These are phyloP conservation scores for Drosophila melanica DNA, from an alignment of 1,140 invertebrate genomes.

Conservation along the genomic window DNA sequence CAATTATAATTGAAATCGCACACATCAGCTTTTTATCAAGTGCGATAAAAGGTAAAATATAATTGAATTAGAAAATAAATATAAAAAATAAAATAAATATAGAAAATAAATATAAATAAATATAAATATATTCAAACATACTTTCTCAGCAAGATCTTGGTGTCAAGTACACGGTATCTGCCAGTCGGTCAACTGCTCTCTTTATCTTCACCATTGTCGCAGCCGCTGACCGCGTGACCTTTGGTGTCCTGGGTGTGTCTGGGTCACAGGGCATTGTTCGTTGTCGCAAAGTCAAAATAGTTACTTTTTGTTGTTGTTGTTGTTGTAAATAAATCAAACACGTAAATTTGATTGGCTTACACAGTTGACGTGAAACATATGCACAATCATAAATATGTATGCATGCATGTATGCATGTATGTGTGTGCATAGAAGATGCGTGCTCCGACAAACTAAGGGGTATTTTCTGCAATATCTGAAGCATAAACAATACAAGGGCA, in stretches of 20 bases:
- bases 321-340: constrained; percentile 40
- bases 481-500: constrained; percentile 21
- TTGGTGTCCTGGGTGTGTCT: background rate
- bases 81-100: no score
- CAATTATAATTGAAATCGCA: no score
- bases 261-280: background rate
- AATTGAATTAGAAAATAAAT: no score
- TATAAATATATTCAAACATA: no score
- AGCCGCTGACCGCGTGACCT: background rate
- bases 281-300: background rate
- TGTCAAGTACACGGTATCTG: no score
- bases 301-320: constrained; percentile 11
- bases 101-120: no score
- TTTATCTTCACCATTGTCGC: no score
- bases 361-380: constrained; percentile 20
- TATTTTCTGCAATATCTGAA: constrained; percentile 26
- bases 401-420: constrained; percentile 12
- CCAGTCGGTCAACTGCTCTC: no score
- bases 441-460: constrained; percentile 7
- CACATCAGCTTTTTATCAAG: no score
- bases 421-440: background rate
- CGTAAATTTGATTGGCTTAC: constrained; percentile 56
- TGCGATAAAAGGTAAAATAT: no score
- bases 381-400: constrained; percentile 14
- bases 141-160: no score